Percentiles rank a stretch among this genome's conserved stretches.
Conservation (phyloP, 2,797 vertebrate genomes). For the Anabas testudineus region DNA sequence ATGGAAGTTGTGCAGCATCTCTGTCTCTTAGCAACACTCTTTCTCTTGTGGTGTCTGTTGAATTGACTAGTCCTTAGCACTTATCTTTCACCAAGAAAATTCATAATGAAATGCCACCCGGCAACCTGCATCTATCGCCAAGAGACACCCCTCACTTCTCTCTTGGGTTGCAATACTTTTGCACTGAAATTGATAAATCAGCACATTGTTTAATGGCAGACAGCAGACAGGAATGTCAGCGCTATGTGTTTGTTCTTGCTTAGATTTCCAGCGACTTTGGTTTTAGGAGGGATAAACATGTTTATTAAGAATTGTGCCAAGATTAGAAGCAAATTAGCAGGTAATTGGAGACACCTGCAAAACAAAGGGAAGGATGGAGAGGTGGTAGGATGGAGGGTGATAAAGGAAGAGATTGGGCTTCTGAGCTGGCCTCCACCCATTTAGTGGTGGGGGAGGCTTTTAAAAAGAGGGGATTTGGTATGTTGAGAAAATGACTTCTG, state of each 20-base stretch:
- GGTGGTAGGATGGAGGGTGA: conserved; percentile 81
- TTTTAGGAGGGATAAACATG: conserved; percentile 53
- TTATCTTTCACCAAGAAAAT: conserved; percentile 94
- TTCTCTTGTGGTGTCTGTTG: conserved; percentile 91
- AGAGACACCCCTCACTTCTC: conserved; percentile 61
- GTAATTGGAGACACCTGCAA: conserved; percentile 90
- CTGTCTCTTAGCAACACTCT: conserved; percentile 99
- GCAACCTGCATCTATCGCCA: conserved; percentile 93
- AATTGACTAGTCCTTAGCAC: conserved; percentile 96
- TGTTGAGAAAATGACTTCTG: conserved; percentile 88
- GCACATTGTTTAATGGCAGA: conserved; percentile 82
- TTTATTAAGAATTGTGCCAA: conserved; percentile 73
- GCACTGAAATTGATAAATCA: conserved; percentile 84
- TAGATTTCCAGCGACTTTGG: conserved; percentile 38
- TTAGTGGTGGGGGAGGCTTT: conserved; percentile 82
- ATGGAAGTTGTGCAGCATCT: conserved; percentile 97
- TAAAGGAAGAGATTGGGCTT: conserved; percentile 74
- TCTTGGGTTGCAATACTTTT: conserved; percentile 45
- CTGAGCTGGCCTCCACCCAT: conserved; percentile 84
- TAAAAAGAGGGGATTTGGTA: conserved; percentile 83
- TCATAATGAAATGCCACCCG: conserved; percentile 97
- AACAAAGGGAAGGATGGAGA: conserved; percentile 86
- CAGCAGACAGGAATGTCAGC: conserved; percentile 28
- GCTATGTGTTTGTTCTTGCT: conserved; percentile 26
- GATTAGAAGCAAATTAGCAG: conserved; percentile 85